Base-by-base conservation (phyloP, 2,113 vertebrate species). In the Carlito syrichta region DNA sequence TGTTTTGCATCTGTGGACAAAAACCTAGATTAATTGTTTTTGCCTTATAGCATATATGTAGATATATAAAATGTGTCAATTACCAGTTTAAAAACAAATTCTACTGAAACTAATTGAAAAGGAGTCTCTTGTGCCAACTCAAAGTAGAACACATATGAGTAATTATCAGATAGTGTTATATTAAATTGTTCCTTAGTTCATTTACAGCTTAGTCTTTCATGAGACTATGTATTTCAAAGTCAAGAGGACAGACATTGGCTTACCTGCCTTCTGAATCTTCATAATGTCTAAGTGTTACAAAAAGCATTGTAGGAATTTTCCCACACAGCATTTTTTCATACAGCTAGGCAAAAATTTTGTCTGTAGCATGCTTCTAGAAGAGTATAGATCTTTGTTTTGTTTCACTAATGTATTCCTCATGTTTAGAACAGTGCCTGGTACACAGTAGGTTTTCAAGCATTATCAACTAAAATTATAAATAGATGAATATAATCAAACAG, bases 71-170 rank as follows among this genome's bases (percentile, higher is more conserved):
- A 63, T 54, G 23, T 40, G 6, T 58, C 83, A 35, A 52, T 86
- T 30, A 58, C 35, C 68, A 58, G 45, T 22, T 40, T 50, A 52
- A 69, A 96, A 96, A n/a, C n/a, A n/a, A n/a, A n/a, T n/a, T n/a
- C n/a, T n/a, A n/a, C n/a, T n/a, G n/a, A n/a, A n/a, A n/a, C n/a
- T n/a, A n/a, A n/a, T n/a, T n/a, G n/a, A n/a, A n/a, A n/a, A n/a
- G n/a, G n/a, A n/a, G n/a, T n/a, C n/a, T n/a, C n/a, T n/a, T n/a
- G n/a, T n/a, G n/a, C n/a, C n/a, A n/a, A n/a, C n/a, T n/a, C n/a
- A n/a, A n/a, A n/a, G n/a, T n/a, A n/a, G n/a, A n/a, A n/a, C n/a
- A n/a, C n/a, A n/a, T n/a, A n/a, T n/a, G n/a, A 84, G 66, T 62
- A 52, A 84, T 71, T 68, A 14, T 52, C 12, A 48, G 30, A 43